Percentiles rank a stretch among this genome's conserved stretches.
These are phyloP conservation scores for Ooceraea biroi DNA, from an alignment of 1,140 invertebrate genomes.

Conservation along the genomic window DNA sequence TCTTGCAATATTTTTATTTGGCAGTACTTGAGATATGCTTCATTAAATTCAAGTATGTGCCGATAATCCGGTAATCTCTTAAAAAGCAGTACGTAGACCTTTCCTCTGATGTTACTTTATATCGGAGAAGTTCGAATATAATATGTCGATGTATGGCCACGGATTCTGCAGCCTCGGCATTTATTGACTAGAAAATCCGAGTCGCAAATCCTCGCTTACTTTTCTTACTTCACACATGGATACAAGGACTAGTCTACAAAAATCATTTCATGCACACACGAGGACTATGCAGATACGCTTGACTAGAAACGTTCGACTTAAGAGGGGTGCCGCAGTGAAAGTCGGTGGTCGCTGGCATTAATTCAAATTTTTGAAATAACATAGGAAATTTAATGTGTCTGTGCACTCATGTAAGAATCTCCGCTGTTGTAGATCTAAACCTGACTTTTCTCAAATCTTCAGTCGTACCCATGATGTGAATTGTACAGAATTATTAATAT, in stretches of 20 bases:
- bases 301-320: neutral
- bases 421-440: neutral
- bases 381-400: neutral
- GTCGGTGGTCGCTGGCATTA: neutral
- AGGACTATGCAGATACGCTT: neutral
- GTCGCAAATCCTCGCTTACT: neutral
- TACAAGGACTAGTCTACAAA: slow-evolving; percentile 24
- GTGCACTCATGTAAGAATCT: neutral
- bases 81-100: neutral
- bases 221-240: neutral
- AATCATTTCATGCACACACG: slow-evolving; percentile 17
- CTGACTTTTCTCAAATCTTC: too few relatives aligned
- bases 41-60: neutral
- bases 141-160: neutral
- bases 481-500: too few relatives aligned
- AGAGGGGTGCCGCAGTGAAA: neutral
- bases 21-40: neutral
- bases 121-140: neutral
- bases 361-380: neutral
- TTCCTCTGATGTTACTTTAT: neutral
- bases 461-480: too few relatives aligned
- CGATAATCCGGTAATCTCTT: too few relatives aligned
- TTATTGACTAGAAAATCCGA: slow-evolving; percentile 24
- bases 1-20: neutral
- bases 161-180: neutral